Evolutionary conservation across 2,113 vertebrate species (phyloP), one percentile per base, ranked within the genome.

Genomic region (Anser brachyrhynchus): DNA sequence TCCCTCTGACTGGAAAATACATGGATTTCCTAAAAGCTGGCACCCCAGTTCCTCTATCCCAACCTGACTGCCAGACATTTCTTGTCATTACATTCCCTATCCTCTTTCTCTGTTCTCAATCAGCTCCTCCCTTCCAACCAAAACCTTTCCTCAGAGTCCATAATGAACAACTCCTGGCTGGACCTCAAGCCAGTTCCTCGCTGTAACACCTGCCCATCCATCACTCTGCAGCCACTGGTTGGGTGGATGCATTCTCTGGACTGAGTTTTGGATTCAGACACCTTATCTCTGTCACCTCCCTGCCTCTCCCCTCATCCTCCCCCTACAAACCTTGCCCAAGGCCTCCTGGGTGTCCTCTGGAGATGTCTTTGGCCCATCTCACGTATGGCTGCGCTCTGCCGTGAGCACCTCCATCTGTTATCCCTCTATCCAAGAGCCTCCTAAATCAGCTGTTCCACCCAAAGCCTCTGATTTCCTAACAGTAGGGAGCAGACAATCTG

Each of bases 131-230:
- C 78, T 81, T 44, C 80, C 62, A 61, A 28, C 16, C 67, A 44
- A 28, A n/a, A 13, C 21, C 23, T 43, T 61, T 84, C 70, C 70
- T 72, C 57, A 49, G 62, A 33, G n/a, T 21, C 79, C 9, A 7
- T n/a, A 25, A 23, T 3, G 16, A 31, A 55, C 55, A 49, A 0
- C 51, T 71, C 44, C 44, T 19, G 70, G 55, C 35, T 49, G 51
- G 81, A 74, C 17, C 54, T 31, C 39, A 6, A 29, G 46, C 18
- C 58, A 88, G 54, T 54, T 87, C 76, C 86, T 74, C 49, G 10
- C 23, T 1, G 0, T 19, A 46, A 52, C 61, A 72, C 73, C 74
- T 43, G 18, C 61, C 57, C 0, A 0, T 5, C 41, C 0, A 0
- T 5, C 41, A 10, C 31, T 43, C 74, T 65, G 64, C 14, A 5